phyloP scores from a whole-genome alignment of 2,888 invertebrate genomes.

The Torymus auratus region DNA sequence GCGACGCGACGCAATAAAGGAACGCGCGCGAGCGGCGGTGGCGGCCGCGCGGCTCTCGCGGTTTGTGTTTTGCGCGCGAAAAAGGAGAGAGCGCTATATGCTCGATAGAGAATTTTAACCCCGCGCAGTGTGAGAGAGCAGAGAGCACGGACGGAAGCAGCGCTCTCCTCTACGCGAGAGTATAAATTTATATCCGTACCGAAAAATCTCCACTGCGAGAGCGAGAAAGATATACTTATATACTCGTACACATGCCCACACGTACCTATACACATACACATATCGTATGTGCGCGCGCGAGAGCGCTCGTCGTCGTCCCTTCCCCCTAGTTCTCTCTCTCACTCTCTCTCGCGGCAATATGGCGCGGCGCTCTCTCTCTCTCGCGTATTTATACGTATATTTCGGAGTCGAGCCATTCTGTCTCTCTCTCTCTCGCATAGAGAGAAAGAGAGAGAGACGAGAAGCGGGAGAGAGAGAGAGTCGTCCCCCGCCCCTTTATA shows the following conservation, averaged over 20 bases:
- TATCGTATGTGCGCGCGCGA: neutral
- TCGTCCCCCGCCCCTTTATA: slow-evolving; percentile 48
- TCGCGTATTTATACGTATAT: slow-evolving; percentile 41
- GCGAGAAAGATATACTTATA: neutral
- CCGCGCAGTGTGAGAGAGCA: too few relatives aligned
- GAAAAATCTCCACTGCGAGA: slow-evolving; percentile 41
- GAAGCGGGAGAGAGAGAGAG: neutral
- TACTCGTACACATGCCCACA: too few relatives aligned
- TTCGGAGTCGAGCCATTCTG: slow-evolving; percentile 27
- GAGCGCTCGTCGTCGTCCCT: neutral
- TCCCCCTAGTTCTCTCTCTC: neutral
- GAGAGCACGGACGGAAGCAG: too few relatives aligned
- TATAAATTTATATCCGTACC: slow-evolving; percentile 56
- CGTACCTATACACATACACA: too few relatives aligned
- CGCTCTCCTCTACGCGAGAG: neutral
- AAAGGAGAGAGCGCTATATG: neutral
- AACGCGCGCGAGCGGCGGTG: slow-evolving; percentile 16
- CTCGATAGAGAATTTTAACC: neutral
- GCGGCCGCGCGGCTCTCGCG: slow-evolving; percentile 27
- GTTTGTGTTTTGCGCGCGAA: neutral
- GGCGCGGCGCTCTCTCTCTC: slow-evolving; percentile 37
- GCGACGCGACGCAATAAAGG: slow-evolving; percentile 57
- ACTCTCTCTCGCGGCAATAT: slow-evolving; percentile 44
- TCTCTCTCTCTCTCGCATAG: too few relatives aligned
- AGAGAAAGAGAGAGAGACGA: too few relatives aligned